Evolutionary conservation across 2,113 vertebrate genomes (phyloP).

Genomic region (Catharus minimus): DNA sequence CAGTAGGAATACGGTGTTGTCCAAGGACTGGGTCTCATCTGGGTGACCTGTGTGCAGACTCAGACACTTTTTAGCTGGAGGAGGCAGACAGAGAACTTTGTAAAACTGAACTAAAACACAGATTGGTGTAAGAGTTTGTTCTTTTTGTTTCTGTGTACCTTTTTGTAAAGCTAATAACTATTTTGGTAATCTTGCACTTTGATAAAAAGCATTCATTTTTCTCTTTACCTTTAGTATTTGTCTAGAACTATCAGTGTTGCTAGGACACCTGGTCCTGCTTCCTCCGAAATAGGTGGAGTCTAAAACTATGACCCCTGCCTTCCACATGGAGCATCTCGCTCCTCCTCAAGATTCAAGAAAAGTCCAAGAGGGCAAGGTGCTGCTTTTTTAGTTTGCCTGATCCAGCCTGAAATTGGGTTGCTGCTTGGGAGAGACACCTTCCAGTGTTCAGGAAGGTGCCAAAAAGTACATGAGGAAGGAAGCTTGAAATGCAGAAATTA

Average conservation of each 20-base stretch:
- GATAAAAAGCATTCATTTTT: background rate
- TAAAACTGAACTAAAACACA: background rate
- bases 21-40: background rate
- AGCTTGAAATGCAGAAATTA: background rate
- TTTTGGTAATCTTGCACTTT: background rate
- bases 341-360: background rate
- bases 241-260: background rate
- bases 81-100: background rate
- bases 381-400: background rate
- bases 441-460: background rate
- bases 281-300: background rate
- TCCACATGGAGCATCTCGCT: rapidly evolving
- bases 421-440: background rate
- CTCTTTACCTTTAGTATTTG: background rate
- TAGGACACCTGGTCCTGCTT: background rate
- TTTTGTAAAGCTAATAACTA: background rate
- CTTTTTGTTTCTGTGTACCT: background rate
- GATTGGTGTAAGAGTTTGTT: background rate
- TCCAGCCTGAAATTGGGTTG: background rate
- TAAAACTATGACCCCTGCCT: background rate
- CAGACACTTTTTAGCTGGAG: background rate
- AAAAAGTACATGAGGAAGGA: background rate
- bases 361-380: background rate
- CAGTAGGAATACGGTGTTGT: background rate
- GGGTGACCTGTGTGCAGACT: background rate